Conservation (phyloP, 2,888 invertebrate species). For the Hydrotaea diabolus region DNA sequence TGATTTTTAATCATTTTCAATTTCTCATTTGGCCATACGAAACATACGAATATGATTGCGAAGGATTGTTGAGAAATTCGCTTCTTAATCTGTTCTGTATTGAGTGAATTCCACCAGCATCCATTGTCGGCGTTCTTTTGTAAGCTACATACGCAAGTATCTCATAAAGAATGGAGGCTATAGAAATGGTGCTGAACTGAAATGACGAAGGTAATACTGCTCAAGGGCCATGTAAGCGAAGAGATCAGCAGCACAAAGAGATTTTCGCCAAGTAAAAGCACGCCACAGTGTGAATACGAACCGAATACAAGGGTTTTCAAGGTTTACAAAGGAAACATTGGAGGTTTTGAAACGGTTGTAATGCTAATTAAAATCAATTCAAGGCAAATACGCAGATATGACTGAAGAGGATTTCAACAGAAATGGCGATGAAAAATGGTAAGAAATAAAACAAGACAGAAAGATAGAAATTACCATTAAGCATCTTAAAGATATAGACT, state of each 20-base stretch:
- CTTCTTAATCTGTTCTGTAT: slow-evolving; percentile 21
- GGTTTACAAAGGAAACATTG: too few species aligned
- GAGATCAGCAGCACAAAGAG: background rate
- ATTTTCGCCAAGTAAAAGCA: background rate
- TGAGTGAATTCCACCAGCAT: background rate
- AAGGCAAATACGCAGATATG: too few species aligned
- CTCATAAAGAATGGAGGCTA: background rate
- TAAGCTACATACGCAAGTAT: background rate
- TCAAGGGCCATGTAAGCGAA: background rate
- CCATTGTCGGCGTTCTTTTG: background rate
- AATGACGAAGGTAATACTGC: background rate
- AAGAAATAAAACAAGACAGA: too few species aligned
- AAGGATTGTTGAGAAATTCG: slow-evolving; percentile 6
- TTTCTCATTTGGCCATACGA: slow-evolving; percentile 18
- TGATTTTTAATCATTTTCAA: slow-evolving; percentile 55
- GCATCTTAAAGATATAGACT: background rate
- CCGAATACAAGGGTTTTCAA: too few species aligned
- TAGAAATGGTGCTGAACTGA: background rate
- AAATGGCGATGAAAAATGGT: too few species aligned
- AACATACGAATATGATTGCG: background rate
- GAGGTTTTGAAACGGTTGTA: too few species aligned
- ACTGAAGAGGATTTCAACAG: too few species aligned
- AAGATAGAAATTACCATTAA: too few species aligned
- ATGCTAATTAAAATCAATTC: too few species aligned
- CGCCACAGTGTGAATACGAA: background rate